Evolutionary conservation across 2,888 invertebrate species (phyloP).

Genomic region (Lithophane ornitopus): DNA sequence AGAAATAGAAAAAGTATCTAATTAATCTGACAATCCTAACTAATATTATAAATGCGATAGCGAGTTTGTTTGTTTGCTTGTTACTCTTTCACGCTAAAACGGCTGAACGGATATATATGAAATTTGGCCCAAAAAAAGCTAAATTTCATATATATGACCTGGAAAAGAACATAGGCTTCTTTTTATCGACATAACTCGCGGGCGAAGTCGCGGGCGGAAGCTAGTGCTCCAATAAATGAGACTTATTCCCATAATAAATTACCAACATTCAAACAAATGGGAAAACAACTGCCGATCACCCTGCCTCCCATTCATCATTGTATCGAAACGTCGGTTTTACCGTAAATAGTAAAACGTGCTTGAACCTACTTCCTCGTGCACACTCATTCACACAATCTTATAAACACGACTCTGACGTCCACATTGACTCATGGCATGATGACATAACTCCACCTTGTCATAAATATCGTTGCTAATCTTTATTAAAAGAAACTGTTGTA

Average conservation of each 20-base stretch:
- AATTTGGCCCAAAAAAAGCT: no score
- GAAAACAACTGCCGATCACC: not conserved
- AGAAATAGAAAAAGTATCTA: no score
- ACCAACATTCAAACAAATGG: not conserved
- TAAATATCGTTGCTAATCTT: conserved; percentile 45
- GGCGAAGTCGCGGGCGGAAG: no score
- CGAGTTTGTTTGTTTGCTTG: no score
- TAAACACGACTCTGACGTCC: conserved; percentile 31
- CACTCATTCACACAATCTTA: conserved; percentile 32
- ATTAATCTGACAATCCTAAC: no score
- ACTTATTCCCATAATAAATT: not conserved
- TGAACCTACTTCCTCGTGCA: conserved; percentile 24
- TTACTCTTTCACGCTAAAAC: no score
- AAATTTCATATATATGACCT: no score
- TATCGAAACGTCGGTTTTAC: conserved; percentile 9
- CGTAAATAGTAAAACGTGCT: conserved; percentile 37
- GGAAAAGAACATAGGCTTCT: no score
- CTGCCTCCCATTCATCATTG: conserved; percentile 22
- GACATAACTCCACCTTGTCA: conserved; percentile 47
- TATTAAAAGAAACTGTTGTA: conserved; percentile 49
- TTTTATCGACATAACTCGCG: no score
- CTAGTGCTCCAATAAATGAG: not conserved
- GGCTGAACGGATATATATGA: no score
- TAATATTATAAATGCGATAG: no score
- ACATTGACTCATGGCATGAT: conserved; percentile 51